phyloP scores from a whole-genome alignment of 2,113 vertebrate species.

The Pollimyrus isidori region DNA sequence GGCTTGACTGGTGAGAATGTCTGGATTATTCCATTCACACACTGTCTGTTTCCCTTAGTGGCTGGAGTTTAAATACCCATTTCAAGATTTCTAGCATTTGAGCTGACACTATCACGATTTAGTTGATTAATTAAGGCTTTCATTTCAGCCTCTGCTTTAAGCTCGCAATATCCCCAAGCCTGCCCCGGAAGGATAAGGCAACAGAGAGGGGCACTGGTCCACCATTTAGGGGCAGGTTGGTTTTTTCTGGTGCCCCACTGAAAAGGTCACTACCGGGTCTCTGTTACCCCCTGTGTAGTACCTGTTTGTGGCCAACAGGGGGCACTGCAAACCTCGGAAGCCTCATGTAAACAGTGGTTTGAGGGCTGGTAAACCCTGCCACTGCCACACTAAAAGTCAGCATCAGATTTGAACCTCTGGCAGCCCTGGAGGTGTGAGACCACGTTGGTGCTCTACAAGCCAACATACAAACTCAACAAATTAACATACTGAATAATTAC shows the following conservation, averaged over 20 bases:
- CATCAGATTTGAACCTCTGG: neutral
- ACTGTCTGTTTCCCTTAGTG: neutral
- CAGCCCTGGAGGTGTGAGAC: neutral
- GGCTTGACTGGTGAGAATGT: neutral
- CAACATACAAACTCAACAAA: neutral
- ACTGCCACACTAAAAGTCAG: neutral
- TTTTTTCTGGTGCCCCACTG: neutral
- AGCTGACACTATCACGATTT: neutral
- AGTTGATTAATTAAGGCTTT: neutral
- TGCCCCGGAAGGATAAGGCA: neutral
- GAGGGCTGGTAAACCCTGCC: neutral
- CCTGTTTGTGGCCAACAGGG: neutral
- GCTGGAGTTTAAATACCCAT: neutral
- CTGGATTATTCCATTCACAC: neutral
- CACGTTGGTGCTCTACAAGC: neutral
- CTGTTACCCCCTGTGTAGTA: neutral
- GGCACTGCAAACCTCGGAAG: neutral
- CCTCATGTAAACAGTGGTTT: neutral
- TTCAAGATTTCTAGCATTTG: neutral
- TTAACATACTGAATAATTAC: neutral
- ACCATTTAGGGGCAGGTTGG: neutral
- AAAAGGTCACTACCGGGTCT: neutral
- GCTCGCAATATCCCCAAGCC: neutral
- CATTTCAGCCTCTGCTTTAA: neutral
- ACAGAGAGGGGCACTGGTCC: neutral